A percentile compares a stretch with the other conserved stretches of the same genome.
Evolutionary conservation across 1,140 invertebrate genomes (phyloP).

Genomic region (Daktulosphaira vitifoliae): DNA sequence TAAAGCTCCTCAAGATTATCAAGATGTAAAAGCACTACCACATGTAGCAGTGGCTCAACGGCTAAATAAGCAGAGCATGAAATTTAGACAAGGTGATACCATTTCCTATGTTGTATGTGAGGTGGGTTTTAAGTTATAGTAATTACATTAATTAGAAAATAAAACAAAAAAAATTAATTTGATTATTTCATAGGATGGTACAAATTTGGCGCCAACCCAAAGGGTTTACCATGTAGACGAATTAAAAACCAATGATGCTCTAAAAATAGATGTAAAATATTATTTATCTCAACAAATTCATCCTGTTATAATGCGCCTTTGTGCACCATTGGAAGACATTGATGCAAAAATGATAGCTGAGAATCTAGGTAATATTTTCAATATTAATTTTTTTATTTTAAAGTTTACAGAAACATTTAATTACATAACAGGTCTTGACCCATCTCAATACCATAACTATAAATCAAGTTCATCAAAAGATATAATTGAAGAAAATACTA

Average conservation of each 20-base stretch:
- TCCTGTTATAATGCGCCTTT: conserved; percentile 87
- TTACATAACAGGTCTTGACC: conserved; percentile 45
- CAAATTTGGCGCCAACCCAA: conserved; percentile 71
- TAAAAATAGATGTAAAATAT: conserved; percentile 73
- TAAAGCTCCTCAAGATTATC: conserved; percentile 88
- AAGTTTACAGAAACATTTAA: not conserved
- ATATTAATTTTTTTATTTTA: not conserved
- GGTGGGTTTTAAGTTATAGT: conserved; percentile 43
- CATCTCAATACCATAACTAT: conserved; percentile 44
- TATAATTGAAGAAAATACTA: conserved; percentile 47
- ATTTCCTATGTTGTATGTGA: conserved; percentile 93
- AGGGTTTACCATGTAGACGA: conserved; percentile 91
- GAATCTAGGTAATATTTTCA: conserved; percentile 58
- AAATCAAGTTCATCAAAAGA: conserved; percentile 41
- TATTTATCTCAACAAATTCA: conserved; percentile 84
- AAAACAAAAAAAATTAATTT: not conserved
- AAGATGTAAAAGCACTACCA: conserved; percentile 70
- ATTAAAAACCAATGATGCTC: conserved; percentile 56
- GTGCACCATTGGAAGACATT: conserved; percentile 89
- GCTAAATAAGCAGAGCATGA: conserved; percentile 60
- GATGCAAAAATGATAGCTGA: conserved; percentile 83
- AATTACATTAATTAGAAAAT: not conserved
- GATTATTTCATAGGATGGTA: conserved; percentile 54
- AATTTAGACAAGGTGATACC: conserved; percentile 86
- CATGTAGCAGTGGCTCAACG: conserved; percentile 81